phyloP scores from a whole-genome alignment of 1,140 invertebrate species.

The Ruditapes philippinarum region DNA sequence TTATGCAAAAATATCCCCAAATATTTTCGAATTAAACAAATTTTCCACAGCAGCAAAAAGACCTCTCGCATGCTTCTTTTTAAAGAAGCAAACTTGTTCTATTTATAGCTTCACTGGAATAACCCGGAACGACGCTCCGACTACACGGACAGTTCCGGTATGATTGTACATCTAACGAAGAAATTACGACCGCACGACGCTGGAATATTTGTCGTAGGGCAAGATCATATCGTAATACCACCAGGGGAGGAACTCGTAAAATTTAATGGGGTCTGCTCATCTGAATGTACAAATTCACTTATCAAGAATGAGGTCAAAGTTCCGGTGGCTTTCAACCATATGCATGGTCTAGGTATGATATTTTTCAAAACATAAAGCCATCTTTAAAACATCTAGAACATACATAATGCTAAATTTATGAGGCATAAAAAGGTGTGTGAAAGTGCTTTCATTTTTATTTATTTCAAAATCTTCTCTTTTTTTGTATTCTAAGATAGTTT shows the following conservation, averaged over 20 bases:
- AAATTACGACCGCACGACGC: constrained; percentile 55
- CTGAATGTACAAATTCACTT: constrained; percentile 34
- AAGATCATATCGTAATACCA: constrained; percentile 40
- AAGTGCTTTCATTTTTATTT: too few species aligned
- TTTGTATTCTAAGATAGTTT: too few species aligned
- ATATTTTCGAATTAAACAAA: too few species aligned
- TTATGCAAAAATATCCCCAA: too few species aligned
- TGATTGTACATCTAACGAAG: constrained; percentile 22
- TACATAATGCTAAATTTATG: too few species aligned
- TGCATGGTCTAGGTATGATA: constrained; percentile 68
- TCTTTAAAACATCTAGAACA: too few species aligned
- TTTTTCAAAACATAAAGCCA: too few species aligned
- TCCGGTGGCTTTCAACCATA: constrained; percentile 64
- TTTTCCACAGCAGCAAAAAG: too few species aligned
- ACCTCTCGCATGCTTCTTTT: too few species aligned
- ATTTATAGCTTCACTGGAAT: constrained; percentile 62
- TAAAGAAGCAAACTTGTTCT: too few species aligned
- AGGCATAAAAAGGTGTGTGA: too few species aligned
- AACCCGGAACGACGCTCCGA: constrained; percentile 25
- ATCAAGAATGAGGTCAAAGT: constrained; percentile 51
- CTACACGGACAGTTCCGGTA: constrained; percentile 57
- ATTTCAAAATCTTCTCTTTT: too few species aligned
- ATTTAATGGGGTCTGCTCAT: constrained; percentile 7
- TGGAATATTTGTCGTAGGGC: constrained; percentile 56
- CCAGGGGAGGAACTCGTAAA: constrained; percentile 7